A percentile compares a stretch with the other conserved stretches of the same genome.
Evolutionary conservation across 2,797 vertebrate species (phyloP).

Genomic region (Threskiornis aethiopicus): DNA sequence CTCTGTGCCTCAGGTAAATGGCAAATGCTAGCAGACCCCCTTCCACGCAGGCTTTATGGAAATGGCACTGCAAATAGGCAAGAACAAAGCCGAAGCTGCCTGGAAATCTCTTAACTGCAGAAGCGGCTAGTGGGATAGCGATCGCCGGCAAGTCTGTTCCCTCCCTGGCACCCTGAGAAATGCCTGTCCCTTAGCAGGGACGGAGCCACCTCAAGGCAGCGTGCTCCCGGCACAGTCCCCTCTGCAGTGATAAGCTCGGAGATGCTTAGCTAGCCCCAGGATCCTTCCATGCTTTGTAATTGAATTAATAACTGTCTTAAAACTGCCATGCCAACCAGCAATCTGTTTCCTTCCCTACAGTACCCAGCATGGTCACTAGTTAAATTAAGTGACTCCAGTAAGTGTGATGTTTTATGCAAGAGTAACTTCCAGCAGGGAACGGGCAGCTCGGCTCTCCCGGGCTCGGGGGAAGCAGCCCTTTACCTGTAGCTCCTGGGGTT

Average conservation of each 20-base stretch:
- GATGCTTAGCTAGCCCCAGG: background rate
- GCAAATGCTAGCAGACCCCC: background rate
- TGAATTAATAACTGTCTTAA: constrained; percentile 37
- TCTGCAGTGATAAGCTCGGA: background rate
- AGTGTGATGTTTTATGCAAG: constrained; percentile 33
- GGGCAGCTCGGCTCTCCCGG: background rate
- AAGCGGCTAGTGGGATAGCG: background rate
- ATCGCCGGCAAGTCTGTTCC: background rate
- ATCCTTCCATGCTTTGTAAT: constrained; percentile 2
- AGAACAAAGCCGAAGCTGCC: background rate
- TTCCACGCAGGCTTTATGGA: background rate
- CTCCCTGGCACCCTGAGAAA: background rate
- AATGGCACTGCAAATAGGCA: background rate
- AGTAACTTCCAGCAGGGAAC: constrained; percentile 12
- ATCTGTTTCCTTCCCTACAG: background rate
- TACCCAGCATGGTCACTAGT: background rate
- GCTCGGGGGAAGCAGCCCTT: background rate
- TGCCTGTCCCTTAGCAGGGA: background rate
- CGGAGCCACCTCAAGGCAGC: background rate
- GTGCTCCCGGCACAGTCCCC: background rate
- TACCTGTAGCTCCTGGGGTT: background rate
- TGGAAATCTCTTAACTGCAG: background rate
- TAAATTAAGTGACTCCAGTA: background rate
- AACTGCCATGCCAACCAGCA: background rate
- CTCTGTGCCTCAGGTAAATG: background rate